Conservation (phyloP, 2,888 invertebrate species). For the Ectemnius cavifrons region DNA sequence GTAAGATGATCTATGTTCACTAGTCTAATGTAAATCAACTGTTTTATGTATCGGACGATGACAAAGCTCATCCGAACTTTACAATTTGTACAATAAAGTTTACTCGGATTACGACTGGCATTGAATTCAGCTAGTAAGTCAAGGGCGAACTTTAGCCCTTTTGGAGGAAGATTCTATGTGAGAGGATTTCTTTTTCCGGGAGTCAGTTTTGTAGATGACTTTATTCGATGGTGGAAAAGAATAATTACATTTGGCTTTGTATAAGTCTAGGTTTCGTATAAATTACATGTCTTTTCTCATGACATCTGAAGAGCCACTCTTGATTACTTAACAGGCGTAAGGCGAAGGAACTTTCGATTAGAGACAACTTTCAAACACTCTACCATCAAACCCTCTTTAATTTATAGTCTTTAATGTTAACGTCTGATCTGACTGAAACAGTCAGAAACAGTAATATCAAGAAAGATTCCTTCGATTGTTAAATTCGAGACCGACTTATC, state of each 20-base stretch:
- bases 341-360: constrained; percentile 46
- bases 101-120: constrained; percentile 23
- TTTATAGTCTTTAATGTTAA: too few species aligned
- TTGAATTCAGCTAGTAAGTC: neutral
- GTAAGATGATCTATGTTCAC: constrained; percentile 41
- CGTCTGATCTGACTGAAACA: too few species aligned
- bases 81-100: constrained; percentile 58
- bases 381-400: neutral
- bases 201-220: too few species aligned
- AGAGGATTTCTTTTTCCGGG: too few species aligned
- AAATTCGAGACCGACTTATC: too few species aligned
- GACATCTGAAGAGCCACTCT: constrained; percentile 33
- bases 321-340: constrained; percentile 40
- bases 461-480: too few species aligned
- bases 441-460: too few species aligned
- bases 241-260: constrained; percentile 35
- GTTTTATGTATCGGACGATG: constrained; percentile 42
- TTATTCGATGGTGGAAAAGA: constrained; percentile 39
- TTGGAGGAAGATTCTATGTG: too few species aligned
- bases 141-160: too few species aligned
- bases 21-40: constrained; percentile 43
- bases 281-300: constrained; percentile 57
- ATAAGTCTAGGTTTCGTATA: constrained; percentile 42
- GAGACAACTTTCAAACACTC: constrained; percentile 24
- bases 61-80: constrained; percentile 50